Evolutionary conservation across 53 echinoderm and acorn worm genomes (phyloP), one percentile per base, ranked within the genome.

Genomic region (Stichopus horrens): DNA sequence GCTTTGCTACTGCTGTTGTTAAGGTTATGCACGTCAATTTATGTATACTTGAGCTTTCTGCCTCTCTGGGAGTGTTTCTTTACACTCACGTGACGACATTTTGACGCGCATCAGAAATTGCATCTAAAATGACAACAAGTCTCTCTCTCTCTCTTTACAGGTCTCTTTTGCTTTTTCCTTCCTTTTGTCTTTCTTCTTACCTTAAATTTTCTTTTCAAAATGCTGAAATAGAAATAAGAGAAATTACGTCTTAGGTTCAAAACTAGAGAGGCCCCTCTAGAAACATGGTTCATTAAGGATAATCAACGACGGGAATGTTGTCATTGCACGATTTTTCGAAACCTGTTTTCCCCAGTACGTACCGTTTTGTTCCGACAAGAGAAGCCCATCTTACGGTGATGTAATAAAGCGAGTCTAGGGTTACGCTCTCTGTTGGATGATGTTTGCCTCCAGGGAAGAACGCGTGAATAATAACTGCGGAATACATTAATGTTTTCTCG

Each of bases 401-500:
- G 57, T 81, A n/a, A 58, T 81, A 57, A 58, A 56, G 71, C 16
- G 58, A 56, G 81, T 81, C 18, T 81, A 81, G 6, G 19, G 57
- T 81, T 81, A 81, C 81, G 22, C 56, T 58, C 81, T 81, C 81
- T 9, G 81, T 56, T 56, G 81, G 57, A 56, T 56, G 10, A 81
- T 81, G 56, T 19, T 56, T 6, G n/a, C 57, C 81, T 57, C 81
- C 22, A 56, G 81, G 21, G 81, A 19, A 14, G 16, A 57, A 56
- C 55, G 22, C 58, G 55, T 81, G 81, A 56, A 21, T 81, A 56
- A 79, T 37, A 81, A 21, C 81, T 55, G 57, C 21, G 19, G 81
- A 58, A 55, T 81, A 81, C 81, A 81, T 81, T 81, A 81, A 81
- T 81, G 81, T 81, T 58, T 81, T 81, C 56, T 58, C 6, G 53